Evolutionary conservation across 1,140 invertebrate genomes (phyloP).

Genomic region (Drosophila willistoni): DNA sequence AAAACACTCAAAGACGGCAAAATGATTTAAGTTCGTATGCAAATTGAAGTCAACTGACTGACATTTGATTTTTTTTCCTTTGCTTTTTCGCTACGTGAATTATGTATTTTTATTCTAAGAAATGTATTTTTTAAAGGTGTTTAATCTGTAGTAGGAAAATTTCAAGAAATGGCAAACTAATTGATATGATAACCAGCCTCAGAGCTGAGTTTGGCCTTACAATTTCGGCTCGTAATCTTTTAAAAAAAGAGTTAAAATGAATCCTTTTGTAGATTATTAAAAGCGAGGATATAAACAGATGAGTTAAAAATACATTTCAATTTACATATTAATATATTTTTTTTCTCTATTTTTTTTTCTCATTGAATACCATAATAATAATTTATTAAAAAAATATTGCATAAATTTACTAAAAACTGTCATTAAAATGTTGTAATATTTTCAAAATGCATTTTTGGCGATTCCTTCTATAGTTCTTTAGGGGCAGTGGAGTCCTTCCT

Average conservation of each 20-base stretch:
- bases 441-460: slow-evolving; percentile 6
- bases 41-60: slow-evolving; percentile 77
- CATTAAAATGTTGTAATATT: neutral
- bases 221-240: no score
- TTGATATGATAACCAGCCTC: no score
- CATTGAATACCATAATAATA: neutral
- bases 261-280: no score
- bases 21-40: slow-evolving; percentile 82
- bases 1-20: slow-evolving; percentile 57
- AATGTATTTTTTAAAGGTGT: neutral
- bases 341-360: no score
- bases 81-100: neutral
- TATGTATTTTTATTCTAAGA: neutral
- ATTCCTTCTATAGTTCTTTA: neutral
- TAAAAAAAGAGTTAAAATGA: no score
- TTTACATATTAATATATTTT: no score
- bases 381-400: neutral
- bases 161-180: neutral
- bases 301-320: no score
- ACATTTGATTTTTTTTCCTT: slow-evolving; percentile 58
- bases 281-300: no score
- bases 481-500: neutral
- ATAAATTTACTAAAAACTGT: neutral
- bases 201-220: no score
- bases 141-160: neutral